Base-by-base conservation (phyloP, 1,140 invertebrate genomes). In the Dreissena polymorpha region DNA sequence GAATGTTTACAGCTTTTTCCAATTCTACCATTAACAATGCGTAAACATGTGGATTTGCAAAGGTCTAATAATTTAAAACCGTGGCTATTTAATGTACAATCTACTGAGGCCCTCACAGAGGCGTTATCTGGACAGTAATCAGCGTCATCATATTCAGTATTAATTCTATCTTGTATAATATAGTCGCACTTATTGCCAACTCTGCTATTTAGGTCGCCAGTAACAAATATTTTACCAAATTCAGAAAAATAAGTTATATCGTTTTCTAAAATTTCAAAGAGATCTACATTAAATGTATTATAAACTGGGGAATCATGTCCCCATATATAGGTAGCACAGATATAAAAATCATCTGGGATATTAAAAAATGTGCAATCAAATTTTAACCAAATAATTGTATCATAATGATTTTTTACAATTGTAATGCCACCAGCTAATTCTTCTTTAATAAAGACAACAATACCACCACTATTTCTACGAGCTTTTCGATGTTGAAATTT, bases 201-300 rank as follows among this genome's bases (percentile, higher is more conserved):
- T 23, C 70, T 29, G 49, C 10, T 51, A 72, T 72, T 49, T 39
- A 72, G 50, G 50, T 72, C 70, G 23, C 70, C 25, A 72, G 25
- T 49, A 18, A 51, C 23, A 14, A 51, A 29, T 49, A 72, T 49
- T 39, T 29, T 18, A 49, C 70, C 70, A 49, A 49, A 49, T 39
- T 25, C n/a, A 49, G n/a, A n/a, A 51, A 39, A 72, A 13, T 18
- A 72, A 49, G n/a, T 18, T 51, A 72, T 72, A 13, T 18, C 50
- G 10, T 72, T 72, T 49, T 72, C 27, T 18, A 72, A 29, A 72
- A 39, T 8, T 39, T 39, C 39, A 39, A 39, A 39, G 7, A 49
- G 49, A 51, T 51, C 25, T 72, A 72, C 70, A 72, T 51, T 72
- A 49, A 72, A 13, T 72, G 70, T 72, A 72, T 72, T 72, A 51